Base-by-base conservation (phyloP, 2,797 vertebrate species). In the Miichthys miiuy region DNA sequence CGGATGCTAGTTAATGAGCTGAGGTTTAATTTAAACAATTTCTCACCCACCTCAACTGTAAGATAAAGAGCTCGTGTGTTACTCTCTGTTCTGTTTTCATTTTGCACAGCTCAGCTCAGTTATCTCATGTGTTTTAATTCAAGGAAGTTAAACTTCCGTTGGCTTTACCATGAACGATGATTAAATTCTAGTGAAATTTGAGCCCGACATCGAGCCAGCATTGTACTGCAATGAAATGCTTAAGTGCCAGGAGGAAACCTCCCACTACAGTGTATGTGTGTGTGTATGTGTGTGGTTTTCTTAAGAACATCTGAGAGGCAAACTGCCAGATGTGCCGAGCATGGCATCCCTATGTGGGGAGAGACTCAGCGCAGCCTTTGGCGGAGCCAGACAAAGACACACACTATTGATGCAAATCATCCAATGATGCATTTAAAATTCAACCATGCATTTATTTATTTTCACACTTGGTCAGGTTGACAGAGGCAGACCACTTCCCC, bases 261-360 rank as follows among this genome's bases (percentile, higher is more conserved):
- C 34, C 34, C 34, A 38, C 34, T 38, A 38, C 8, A 38, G 12
- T 13, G 42, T 42, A 3, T 42, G 42, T 13, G 41, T 12, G 41
- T 12, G 41, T 55, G 48, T 60, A 30, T 21, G 27, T 34, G 18
- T n/a, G 18, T 23, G 14, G 30, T 62, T 0, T 27, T 51, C 72
- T 62, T 27, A 17, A 4, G 56, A 72, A 74, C 71, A 47, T 47
- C 57, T 72, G 65, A 72, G 58, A 23, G 41, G 50, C n/a, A 74
- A 76, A 55, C 34, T 13, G 55, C 42, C 51, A 68, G 57, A 18
- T 83, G 71, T 83, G 60, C 23, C 0, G 1, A 58, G 52, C 30
- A n/a, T 55, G 38, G 12, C 57, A 41, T 65, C 21, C 56, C 12
- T 25, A 17, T 13, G 23, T 61, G 42, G 13, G 18, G 2, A 63